Evolutionary conservation across 2,797 vertebrate genomes (phyloP).

Genomic region (Rhinella marina): DNA sequence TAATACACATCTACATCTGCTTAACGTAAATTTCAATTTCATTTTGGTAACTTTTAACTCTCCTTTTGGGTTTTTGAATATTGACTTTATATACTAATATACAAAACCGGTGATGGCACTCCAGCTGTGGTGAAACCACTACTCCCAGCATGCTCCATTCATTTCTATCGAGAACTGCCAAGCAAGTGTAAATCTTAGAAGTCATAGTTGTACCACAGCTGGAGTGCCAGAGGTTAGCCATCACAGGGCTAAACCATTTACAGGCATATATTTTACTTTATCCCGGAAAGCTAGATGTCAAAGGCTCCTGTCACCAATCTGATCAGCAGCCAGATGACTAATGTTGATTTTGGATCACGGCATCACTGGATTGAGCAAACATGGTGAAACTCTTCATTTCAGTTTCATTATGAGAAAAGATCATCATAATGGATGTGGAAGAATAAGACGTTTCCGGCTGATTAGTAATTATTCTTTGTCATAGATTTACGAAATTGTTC

Average conservation of each 20-base stretch:
- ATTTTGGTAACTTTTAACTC: not conserved
- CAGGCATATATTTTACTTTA: not conserved
- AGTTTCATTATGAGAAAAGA: slow-evolving; percentile 12
- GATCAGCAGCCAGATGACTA: not conserved
- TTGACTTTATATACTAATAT: not conserved
- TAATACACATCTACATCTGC: too few relatives aligned
- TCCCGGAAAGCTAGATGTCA: slow-evolving; percentile 1
- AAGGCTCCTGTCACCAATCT: not conserved
- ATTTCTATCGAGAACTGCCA: too few relatives aligned
- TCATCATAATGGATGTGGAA: not conserved
- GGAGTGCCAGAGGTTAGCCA: too few relatives aligned
- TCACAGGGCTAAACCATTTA: not conserved
- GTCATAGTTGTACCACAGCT: too few relatives aligned
- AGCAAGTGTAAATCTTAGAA: too few relatives aligned
- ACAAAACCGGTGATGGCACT: not conserved
- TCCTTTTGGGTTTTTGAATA: not conserved
- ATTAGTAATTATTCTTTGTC: not conserved
- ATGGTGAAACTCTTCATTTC: not conserved
- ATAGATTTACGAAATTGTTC: not conserved
- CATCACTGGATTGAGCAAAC: not conserved
- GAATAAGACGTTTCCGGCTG: not conserved
- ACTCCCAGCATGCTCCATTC: too few relatives aligned
- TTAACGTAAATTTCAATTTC: not conserved
- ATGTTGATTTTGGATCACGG: slow-evolving; percentile 33
- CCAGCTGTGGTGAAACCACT: too few relatives aligned